Conservation (phyloP, 2,113 vertebrate species). For the Sander lucioperca region DNA sequence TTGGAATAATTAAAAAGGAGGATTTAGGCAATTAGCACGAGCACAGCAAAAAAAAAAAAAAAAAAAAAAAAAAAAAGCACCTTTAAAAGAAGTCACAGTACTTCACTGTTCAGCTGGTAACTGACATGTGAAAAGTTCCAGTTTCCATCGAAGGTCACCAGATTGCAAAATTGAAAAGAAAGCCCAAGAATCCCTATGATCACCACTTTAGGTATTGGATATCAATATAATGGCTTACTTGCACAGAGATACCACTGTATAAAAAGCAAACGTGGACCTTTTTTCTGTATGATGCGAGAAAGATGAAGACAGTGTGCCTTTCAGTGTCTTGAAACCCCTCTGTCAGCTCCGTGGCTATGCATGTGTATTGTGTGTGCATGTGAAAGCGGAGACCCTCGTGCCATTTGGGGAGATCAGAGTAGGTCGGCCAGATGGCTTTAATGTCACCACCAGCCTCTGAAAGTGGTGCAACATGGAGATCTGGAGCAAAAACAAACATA, state of each 20-base stretch:
- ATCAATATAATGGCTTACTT: constrained; percentile 29
- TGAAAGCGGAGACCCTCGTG: constrained; percentile 32
- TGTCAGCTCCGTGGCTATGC: constrained; percentile 7
- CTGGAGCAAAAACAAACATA: constrained; percentile 70
- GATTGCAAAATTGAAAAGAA: background rate
- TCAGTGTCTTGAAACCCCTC: background rate
- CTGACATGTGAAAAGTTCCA: constrained; percentile 7
- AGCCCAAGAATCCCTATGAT: constrained; percentile 4
- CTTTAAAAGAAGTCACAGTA: background rate
- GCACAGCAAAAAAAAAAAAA: background rate
- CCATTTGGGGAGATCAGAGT: constrained; percentile 42
- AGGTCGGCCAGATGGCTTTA: constrained; percentile 76
- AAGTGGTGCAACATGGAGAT: constrained; percentile 50
- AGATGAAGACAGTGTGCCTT: constrained; percentile 23
- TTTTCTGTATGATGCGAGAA: background rate
- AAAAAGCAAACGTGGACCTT: constrained; percentile 13
- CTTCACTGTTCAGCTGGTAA: background rate
- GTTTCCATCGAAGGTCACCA: background rate
- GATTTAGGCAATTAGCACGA: background rate
- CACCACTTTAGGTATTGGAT: constrained; percentile 9
- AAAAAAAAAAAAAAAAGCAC: no score
- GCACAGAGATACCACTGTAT: background rate
- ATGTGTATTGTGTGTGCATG: constrained; percentile 20
- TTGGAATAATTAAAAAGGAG: background rate
- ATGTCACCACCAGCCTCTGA: constrained; percentile 69